Base-by-base conservation (phyloP, 1,140 invertebrate genomes). In the Mylabris phalerata region DNA sequence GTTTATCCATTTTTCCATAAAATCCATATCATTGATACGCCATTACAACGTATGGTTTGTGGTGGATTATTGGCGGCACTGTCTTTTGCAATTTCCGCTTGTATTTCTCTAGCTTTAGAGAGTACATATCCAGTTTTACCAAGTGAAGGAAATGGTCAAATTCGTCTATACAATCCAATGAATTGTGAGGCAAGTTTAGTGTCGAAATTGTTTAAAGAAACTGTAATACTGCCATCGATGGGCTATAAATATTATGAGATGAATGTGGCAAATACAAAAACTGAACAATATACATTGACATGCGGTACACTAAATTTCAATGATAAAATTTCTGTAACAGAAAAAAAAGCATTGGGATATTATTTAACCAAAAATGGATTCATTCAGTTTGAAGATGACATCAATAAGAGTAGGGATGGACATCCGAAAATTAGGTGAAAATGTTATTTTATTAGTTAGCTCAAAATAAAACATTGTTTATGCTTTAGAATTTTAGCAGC, bases 51-150 rank as follows among this genome's bases (percentile, higher is more conserved):
- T 71, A 83, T 97, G 60, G 80, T 81, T 0, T 76, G 82, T 48
- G 95, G 96, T 26, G 93, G 94, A 50, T 63, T 94, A 10, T 73
- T 98, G 3, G 91, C 91, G 7, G 86, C 84, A 5, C 85, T 4
- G 84, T 13, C 13, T 1, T 98, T 98, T 73, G 71, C 91, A n/a
- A 78, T 94, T 39, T 93, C 95, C 11, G 94, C 85, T 19, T 66
- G 62, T 4, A 63, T 73, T 24, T 67, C 66, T 1, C 58, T 71
- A 6, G 64, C 62, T 3, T 57, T 72, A 42, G 74, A 88, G 83
- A 73, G 75, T 63, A 87, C 86, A 2, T 85, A 89, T 69, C 83
- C 88, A 4, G 67, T 80, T 11, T 62, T 86, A 27, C 84, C 89
- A 2, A 67, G 75, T 40, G n/a, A 62, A 19, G 81, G 80, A 9